phyloP scores from a whole-genome alignment of 2,888 invertebrate species.

The Perizoma flavofasciatum region DNA sequence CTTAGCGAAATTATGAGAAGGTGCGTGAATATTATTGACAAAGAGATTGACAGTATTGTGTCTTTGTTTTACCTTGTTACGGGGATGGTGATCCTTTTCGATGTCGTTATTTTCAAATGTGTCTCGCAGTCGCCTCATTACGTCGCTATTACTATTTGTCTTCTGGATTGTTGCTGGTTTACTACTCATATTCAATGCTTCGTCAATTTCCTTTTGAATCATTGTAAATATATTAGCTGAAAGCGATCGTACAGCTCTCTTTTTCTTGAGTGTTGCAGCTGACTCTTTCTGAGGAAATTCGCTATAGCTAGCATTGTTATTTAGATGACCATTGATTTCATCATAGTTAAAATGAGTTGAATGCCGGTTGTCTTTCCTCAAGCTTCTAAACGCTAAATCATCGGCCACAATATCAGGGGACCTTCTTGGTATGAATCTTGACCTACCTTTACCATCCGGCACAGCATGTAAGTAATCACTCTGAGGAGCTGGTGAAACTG shows the following conservation, averaged over 20 bases:
- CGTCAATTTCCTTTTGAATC: slow-evolving; percentile 86
- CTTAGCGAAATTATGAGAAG: slow-evolving; percentile 78
- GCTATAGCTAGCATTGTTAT: slow-evolving; percentile 71
- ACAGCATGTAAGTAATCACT: slow-evolving; percentile 93
- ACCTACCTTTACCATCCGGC: slow-evolving; percentile 84
- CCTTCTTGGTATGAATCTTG: slow-evolving; percentile 86
- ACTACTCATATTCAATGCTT: slow-evolving; percentile 78
- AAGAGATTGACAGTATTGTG: slow-evolving; percentile 79
- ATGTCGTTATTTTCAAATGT: slow-evolving; percentile 76
- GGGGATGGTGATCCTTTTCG: slow-evolving; percentile 71
- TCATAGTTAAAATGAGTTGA: slow-evolving; percentile 77
- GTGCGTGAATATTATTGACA: slow-evolving; percentile 76
- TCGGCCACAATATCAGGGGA: slow-evolving; percentile 93
- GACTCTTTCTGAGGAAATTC: slow-evolving; percentile 70
- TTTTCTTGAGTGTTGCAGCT: slow-evolving; percentile 85
- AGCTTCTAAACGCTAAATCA: slow-evolving; percentile 92
- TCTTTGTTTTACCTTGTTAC: slow-evolving; percentile 81
- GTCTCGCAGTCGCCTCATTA: slow-evolving; percentile 77
- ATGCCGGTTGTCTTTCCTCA: slow-evolving; percentile 91
- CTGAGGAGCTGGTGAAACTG: slow-evolving; percentile 90
- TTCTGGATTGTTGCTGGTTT: slow-evolving; percentile 82
- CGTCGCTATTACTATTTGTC: slow-evolving; percentile 85
- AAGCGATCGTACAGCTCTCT: slow-evolving; percentile 91
- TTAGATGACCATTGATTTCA: slow-evolving; percentile 75
- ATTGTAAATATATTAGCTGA: slow-evolving; percentile 93